Evolutionary conservation across 2,113 vertebrate species (phyloP).

Genomic region (Athene cunicularia): DNA sequence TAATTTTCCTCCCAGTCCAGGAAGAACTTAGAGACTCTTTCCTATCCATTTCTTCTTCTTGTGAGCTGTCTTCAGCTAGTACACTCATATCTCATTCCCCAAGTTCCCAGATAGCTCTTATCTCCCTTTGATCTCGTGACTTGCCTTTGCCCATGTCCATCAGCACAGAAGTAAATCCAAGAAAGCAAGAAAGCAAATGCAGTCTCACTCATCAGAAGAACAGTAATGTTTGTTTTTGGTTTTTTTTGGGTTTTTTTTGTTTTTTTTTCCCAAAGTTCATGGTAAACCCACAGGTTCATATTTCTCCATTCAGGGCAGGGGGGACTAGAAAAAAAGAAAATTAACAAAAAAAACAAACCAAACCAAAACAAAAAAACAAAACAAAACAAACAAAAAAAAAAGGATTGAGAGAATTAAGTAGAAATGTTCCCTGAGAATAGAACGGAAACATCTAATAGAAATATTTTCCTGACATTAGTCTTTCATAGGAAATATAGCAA

Average conservation of each 20-base stretch:
- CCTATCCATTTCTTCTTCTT: background rate
- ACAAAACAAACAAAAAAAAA: no score
- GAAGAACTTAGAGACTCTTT: background rate
- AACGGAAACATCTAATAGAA: background rate
- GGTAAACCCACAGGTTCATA: background rate
- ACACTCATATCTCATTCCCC: background rate
- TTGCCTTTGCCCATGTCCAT: background rate
- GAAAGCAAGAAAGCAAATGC: background rate
- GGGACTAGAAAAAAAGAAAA: accelerated
- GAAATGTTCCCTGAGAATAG: background rate
- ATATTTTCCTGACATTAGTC: background rate
- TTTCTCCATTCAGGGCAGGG: background rate
- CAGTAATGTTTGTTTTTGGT: no score
- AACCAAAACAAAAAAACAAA: no score
- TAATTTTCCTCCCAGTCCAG: background rate
- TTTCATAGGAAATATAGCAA: background rate
- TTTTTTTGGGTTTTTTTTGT: no score
- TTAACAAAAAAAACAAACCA: accelerated
- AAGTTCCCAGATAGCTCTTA: background rate
- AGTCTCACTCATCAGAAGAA: background rate
- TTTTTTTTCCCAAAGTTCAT: background rate
- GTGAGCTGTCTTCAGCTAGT: background rate
- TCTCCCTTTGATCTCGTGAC: background rate
- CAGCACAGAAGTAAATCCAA: background rate
- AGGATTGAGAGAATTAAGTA: background rate